A percentile compares a stretch with the other conserved stretches of the same genome.
phyloP scores from a whole-genome alignment of 2,113 vertebrate species.

The Parus major region DNA sequence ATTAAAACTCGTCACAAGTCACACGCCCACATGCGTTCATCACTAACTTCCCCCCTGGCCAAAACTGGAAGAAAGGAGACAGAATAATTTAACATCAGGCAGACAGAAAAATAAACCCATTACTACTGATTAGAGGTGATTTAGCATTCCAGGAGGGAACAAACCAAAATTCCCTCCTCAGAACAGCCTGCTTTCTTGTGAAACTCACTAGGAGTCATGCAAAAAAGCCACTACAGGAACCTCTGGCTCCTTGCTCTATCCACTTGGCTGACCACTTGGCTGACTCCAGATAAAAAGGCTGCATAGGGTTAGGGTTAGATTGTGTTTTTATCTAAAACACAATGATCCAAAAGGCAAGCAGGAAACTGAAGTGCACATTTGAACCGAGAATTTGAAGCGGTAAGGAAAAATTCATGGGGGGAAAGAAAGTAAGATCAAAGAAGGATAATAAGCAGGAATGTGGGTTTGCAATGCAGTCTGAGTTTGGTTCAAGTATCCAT shows the following conservation, averaged over 20 bases:
- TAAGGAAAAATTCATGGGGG: neutral
- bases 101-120: neutral
- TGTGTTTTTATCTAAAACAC: neutral
- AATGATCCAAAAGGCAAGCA: neutral
- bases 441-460: neutral
- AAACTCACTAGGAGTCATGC: neutral
- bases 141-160: neutral
- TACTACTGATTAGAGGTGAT: neutral
- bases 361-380: neutral
- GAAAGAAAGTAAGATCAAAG: neutral
- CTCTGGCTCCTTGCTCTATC: neutral
- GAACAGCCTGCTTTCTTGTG: neutral
- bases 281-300: neutral
- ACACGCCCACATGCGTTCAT: neutral
- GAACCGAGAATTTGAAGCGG: neutral
- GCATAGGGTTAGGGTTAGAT: neutral
- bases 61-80: neutral
- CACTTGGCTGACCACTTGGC: fast-evolving
- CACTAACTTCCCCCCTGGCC: neutral
- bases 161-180: neutral
- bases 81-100: neutral
- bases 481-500: neutral
- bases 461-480: neutral
- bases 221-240: neutral
- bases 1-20: neutral